Evolutionary conservation across 1,140 invertebrate species (phyloP).

Genomic region (Pseudomyrmex flavicornis): DNA sequence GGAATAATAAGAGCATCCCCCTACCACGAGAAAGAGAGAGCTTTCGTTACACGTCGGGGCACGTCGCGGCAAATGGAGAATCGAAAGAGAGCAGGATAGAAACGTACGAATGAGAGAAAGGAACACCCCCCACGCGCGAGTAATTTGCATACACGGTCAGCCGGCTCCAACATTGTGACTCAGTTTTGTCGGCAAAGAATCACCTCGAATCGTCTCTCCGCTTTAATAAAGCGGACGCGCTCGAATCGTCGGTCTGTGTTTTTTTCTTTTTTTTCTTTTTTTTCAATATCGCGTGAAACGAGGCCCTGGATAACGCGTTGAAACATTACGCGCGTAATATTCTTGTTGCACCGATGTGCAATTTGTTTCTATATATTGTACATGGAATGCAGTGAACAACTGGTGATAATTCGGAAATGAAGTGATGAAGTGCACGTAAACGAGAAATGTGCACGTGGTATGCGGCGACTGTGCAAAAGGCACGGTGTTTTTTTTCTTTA

Average conservation of each 20-base stretch:
- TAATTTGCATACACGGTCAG: conserved; percentile 81
- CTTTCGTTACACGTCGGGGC: conserved; percentile 40
- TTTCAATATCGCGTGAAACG: not conserved
- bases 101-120: conserved; percentile 55
- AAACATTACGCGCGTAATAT: not conserved
- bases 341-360: not conserved
- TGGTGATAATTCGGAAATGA: conserved; percentile 6
- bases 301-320: not conserved
- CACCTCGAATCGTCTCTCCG: conserved; percentile 75
- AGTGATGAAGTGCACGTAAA: not conserved
- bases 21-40: conserved; percentile 55
- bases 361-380: not conserved
- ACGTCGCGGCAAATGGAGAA: conserved; percentile 53
- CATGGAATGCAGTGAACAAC: not conserved
- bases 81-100: not conserved
- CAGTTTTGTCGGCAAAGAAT: conserved; percentile 76
- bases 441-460: too few species aligned
- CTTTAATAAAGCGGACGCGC: conserved; percentile 70
- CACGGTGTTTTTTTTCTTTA: too few species aligned
- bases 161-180: conserved; percentile 76
- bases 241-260: conserved; percentile 8
- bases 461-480: too few species aligned
- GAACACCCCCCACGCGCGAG: conserved; percentile 80
- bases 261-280: not conserved
- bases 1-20: conserved; percentile 80